Evolutionary conservation across 1,140 invertebrate species (phyloP), one percentile per base, ranked within the genome.

Genomic region (Aleiodes sp.): DNA sequence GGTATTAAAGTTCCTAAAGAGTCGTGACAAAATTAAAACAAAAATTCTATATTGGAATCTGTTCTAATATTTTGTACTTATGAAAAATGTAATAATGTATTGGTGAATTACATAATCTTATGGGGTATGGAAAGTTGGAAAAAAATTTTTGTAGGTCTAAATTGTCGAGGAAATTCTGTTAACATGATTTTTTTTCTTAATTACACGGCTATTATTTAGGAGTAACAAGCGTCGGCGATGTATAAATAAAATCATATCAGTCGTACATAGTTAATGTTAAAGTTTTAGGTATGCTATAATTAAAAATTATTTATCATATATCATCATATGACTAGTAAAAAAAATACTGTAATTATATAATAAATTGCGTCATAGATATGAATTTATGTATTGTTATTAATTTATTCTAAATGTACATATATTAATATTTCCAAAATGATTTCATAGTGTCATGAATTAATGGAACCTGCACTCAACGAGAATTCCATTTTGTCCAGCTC

Each of bases 221-320:
- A 46, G 35, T 29, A 57, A 41, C 39, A 60, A 46, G 37, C 43
- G 62, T 68, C 67, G 74, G 71, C 73, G 73, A 74, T 85, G 84
- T 86, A 84, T 83, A 85, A 86, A 86, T 79, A 81, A 82, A 86
- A 80, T 81, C 84, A 86, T 86, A 86, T 86, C 83, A 86, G 81
- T 84, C 80, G 77, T 80, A 82, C 81, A 76, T 77, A 80, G 76
- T 78, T 76, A 78, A 72, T 79, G 73, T 78, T 78, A 79, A 76
- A 52, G 26, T 9, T 28, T 69, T 79, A 78, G 70, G 72, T 70
- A 79, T 70, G 72, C 68, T 74, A 75, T 71, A 65, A 76, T 76
- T 75, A 76, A 75, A 76, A 76, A 81, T 77, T 78, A 80, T 16
- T 52, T 52, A 52, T 52, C 46, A 52, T 78, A 81, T 82, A 84